Conservation (phyloP, 1,140 invertebrate genomes). For the Megalopta genalis region DNA sequence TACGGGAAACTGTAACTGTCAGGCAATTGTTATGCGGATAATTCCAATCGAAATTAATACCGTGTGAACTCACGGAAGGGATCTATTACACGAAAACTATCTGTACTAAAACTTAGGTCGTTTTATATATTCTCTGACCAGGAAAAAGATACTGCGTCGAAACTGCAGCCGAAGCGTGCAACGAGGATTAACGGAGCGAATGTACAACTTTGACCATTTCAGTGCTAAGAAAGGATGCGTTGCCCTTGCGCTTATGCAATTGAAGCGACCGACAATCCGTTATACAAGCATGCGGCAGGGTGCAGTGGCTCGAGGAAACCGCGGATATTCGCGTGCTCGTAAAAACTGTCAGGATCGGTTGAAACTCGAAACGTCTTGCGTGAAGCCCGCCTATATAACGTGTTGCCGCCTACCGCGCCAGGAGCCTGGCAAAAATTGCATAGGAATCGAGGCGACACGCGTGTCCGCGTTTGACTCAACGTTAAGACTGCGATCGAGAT, state of each 20-base stretch:
- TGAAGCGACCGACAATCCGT: constrained; percentile 58
- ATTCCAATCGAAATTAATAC: no score
- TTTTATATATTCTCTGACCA: no score
- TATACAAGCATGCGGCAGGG: constrained; percentile 66
- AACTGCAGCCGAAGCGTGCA: no score
- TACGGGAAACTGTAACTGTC: no score
- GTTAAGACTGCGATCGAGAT: neutral
- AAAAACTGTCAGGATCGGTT: constrained; percentile 60
- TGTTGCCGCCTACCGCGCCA: constrained; percentile 35
- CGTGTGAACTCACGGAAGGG: no score
- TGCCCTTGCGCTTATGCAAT: constrained; percentile 60
- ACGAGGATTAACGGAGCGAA: no score
- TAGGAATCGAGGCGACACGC: constrained; percentile 23
- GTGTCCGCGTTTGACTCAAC: constrained; percentile 26
- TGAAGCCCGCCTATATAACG: constrained; percentile 42
- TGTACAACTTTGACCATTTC: no score
- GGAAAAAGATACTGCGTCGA: no score
- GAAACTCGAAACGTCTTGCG: constrained; percentile 68
- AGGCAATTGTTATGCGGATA: no score
- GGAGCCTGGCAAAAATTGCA: constrained; percentile 30
- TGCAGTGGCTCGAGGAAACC: constrained; percentile 58
- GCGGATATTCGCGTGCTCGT: constrained; percentile 52
- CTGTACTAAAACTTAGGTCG: no score
- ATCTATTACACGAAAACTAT: no score
- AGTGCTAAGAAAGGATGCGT: neutral